These are phyloP conservation scores for Apoderus coryli DNA, from an alignment of 2,888 invertebrate species.

Conservation along the genomic window DNA sequence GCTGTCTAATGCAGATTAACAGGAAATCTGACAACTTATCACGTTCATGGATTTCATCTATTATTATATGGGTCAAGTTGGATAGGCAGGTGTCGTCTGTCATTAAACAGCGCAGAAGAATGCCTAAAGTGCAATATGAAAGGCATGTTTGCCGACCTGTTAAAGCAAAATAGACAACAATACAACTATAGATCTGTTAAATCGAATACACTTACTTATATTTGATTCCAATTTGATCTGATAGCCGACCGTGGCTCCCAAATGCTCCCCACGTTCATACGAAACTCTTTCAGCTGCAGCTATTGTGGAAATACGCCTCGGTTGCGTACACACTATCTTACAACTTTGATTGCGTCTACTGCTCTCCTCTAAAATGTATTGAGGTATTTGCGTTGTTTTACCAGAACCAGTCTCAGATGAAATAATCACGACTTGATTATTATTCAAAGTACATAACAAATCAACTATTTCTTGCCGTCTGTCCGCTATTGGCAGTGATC, in stretches of 20 bases:
- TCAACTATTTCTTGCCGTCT: slow-evolving; percentile 51
- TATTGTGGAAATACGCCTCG: slow-evolving; percentile 79
- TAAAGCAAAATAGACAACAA: slow-evolving; percentile 1
- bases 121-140: slow-evolving; percentile 86
- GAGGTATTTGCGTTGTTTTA: slow-evolving; percentile 92
- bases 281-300: slow-evolving; percentile 79
- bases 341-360: slow-evolving; percentile 45
- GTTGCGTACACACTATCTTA: slow-evolving; percentile 86
- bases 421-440: slow-evolving; percentile 58
- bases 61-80: slow-evolving; percentile 70
- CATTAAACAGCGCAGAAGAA: slow-evolving; percentile 78
- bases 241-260: slow-evolving; percentile 43
- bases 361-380: slow-evolving; percentile 73
- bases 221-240: slow-evolving; percentile 85
- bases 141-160: slow-evolving; percentile 57
- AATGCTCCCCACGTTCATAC: slow-evolving; percentile 40
- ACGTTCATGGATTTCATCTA: slow-evolving; percentile 94
- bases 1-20: slow-evolving; percentile 68
- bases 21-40: slow-evolving; percentile 89
- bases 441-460: slow-evolving; percentile 43
- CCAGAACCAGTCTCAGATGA: slow-evolving; percentile 84
- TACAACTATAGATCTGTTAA: neutral
- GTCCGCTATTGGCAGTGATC: slow-evolving; percentile 48
- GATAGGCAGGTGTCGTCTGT: slow-evolving; percentile 51
- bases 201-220: slow-evolving; percentile 1